phyloP scores from a whole-genome alignment of 2,113 vertebrate species.

The Saguinus imperator region DNA sequence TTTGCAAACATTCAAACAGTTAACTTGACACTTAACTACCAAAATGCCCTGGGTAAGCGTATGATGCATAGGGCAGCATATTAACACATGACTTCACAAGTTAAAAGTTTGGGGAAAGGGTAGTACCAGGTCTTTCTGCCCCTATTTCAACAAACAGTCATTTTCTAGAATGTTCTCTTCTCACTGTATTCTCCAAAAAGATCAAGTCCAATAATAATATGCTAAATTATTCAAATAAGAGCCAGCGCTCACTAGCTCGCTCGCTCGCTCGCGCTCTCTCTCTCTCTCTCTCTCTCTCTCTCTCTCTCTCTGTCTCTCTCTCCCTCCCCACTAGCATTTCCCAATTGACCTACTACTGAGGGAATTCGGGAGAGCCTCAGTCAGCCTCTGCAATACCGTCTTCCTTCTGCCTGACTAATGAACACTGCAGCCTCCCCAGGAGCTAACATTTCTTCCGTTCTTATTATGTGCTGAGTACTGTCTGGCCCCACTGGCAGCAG shows the following conservation, averaged over 20 bases:
- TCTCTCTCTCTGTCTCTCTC: background rate
- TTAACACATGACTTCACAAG: slow-evolving; percentile 1
- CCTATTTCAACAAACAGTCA: background rate
- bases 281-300: background rate
- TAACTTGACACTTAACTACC: slow-evolving; percentile 14
- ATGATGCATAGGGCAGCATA: background rate
- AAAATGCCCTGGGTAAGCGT: background rate
- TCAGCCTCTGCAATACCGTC: background rate
- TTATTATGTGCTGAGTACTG: background rate
- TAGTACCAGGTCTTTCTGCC: background rate
- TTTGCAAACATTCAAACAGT: background rate
- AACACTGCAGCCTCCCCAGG: background rate
- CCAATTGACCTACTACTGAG: background rate
- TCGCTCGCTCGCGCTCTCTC: background rate
- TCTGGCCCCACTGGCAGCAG: background rate
- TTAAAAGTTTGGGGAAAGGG: background rate
- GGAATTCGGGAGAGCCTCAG: background rate
- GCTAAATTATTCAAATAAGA: background rate
- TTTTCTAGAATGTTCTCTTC: slow-evolving; percentile 12
- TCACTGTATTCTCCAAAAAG: background rate
- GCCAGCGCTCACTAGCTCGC: background rate
- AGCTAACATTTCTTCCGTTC: background rate
- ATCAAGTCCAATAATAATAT: background rate
- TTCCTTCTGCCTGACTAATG: background rate
- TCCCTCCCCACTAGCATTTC: background rate